These are phyloP conservation scores for Drosophila suboccidentalis DNA, from an alignment of 2,888 invertebrate genomes.

Conservation along the genomic window DNA sequence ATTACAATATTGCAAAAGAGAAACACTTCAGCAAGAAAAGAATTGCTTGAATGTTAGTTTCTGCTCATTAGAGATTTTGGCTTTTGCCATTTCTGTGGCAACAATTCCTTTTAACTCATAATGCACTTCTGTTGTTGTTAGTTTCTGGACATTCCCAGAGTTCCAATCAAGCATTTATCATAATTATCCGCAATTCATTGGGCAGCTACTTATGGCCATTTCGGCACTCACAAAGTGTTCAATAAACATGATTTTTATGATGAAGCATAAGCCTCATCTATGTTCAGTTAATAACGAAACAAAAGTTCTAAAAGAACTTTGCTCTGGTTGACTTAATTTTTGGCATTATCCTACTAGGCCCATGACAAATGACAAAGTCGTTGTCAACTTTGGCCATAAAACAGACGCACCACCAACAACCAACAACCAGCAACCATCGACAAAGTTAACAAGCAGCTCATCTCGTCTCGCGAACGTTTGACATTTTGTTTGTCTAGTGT, in stretches of 20 bases:
- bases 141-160: constrained; percentile 21
- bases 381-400: constrained; percentile 70
- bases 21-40: neutral
- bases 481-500: constrained; percentile 62
- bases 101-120: constrained; percentile 4
- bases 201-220: constrained; percentile 33
- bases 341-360: constrained; percentile 47
- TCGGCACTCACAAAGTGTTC: constrained; percentile 27
- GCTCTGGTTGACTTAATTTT: constrained; percentile 63
- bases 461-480: constrained; percentile 28
- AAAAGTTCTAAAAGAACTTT: constrained; percentile 67
- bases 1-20: neutral
- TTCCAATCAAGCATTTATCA: constrained; percentile 64
- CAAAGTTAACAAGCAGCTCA: constrained; percentile 53
- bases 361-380: constrained; percentile 72
- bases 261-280: constrained; percentile 34
- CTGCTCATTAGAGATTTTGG: neutral
- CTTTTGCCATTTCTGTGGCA: neutral
- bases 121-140: constrained; percentile 10
- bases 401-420: constrained; percentile 22
- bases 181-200: constrained; percentile 58
- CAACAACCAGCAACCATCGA: neutral
- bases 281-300: constrained; percentile 46
- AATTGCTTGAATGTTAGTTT: constrained; percentile 7
- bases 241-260: constrained; percentile 54